phyloP scores from a whole-genome alignment of 2,888 invertebrate genomes.

The Scaptomyza flava region DNA sequence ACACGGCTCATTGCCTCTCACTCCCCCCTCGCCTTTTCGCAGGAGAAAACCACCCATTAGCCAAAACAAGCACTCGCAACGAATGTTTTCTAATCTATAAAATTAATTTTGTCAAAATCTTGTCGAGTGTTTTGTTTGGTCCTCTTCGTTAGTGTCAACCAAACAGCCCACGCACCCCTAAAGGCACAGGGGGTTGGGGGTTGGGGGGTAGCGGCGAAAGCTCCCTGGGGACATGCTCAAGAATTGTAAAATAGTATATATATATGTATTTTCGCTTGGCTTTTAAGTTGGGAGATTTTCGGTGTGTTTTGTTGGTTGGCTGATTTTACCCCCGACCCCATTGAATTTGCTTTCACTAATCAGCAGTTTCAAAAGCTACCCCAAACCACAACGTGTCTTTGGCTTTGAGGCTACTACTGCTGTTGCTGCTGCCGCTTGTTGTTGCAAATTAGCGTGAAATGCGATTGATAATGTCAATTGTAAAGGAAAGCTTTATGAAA shows the following conservation, averaged over 20 bases:
- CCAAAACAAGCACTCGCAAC: not conserved
- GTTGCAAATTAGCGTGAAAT: conserved; percentile 80
- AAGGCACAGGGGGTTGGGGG: not conserved
- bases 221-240: conserved; percentile 36
- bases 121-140: conserved; percentile 55
- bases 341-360: conserved; percentile 42
- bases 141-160: conserved; percentile 21
- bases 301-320: conserved; percentile 38
- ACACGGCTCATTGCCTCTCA: conserved; percentile 62
- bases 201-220: not conserved
- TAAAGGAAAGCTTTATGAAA: conserved; percentile 24
- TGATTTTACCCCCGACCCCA: conserved; percentile 15
- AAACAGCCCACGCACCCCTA: not conserved
- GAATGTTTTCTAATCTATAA: conserved; percentile 75
- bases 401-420: conserved; percentile 18
- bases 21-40: not conserved
- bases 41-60: not conserved
- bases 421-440: conserved; percentile 34
- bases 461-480: conserved; percentile 80
- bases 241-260: conserved; percentile 67
- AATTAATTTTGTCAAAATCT: conserved; percentile 76
- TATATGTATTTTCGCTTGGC: conserved; percentile 63
- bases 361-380: conserved; percentile 52
- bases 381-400: conserved; percentile 11
- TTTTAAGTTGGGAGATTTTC: conserved; percentile 40